These are phyloP conservation scores for Drosophila varians DNA, from an alignment of 1,140 invertebrate genomes.

Conservation along the genomic window DNA sequence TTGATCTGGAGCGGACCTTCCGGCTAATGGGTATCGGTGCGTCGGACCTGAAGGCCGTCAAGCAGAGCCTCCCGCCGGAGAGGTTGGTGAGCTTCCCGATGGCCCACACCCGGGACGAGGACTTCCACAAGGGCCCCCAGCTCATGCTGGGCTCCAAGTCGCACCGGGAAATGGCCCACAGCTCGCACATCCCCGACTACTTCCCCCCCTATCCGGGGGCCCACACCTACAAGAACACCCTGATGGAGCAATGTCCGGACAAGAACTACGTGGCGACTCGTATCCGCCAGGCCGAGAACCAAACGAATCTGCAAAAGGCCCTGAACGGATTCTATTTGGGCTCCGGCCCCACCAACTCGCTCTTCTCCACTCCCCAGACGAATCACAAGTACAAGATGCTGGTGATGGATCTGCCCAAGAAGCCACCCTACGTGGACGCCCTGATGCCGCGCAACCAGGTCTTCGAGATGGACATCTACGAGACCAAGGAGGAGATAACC, in stretches of 20 bases:
- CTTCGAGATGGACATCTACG: constrained; percentile 38
- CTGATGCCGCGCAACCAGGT: constrained; percentile 39
- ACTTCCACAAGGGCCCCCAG: constrained; percentile 11
- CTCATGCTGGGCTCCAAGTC: neutral
- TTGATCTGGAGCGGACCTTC: constrained; percentile 54
- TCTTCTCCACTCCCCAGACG: neutral
- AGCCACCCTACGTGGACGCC: constrained; percentile 25
- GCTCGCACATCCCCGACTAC: constrained; percentile 36
- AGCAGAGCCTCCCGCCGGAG: neutral
- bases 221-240: constrained; percentile 41
- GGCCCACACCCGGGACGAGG: constrained; percentile 4
- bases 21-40: constrained; percentile 6
- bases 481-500: constrained; percentile 9
- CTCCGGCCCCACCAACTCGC: constrained; percentile 2
- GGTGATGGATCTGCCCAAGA: neutral
- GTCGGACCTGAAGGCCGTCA: neutral
- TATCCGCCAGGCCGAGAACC: neutral
- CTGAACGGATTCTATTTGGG: constrained; percentile 32
- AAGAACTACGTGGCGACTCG: constrained; percentile 8
- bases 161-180: neutral
- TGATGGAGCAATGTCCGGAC: neutral
- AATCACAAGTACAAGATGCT: constrained; percentile 1
- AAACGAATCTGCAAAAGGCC: neutral
- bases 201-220: constrained; percentile 41
- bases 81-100: neutral